phyloP scores from a whole-genome alignment of 2,797 vertebrate genomes.

The Premnoplex brunnescens region DNA sequence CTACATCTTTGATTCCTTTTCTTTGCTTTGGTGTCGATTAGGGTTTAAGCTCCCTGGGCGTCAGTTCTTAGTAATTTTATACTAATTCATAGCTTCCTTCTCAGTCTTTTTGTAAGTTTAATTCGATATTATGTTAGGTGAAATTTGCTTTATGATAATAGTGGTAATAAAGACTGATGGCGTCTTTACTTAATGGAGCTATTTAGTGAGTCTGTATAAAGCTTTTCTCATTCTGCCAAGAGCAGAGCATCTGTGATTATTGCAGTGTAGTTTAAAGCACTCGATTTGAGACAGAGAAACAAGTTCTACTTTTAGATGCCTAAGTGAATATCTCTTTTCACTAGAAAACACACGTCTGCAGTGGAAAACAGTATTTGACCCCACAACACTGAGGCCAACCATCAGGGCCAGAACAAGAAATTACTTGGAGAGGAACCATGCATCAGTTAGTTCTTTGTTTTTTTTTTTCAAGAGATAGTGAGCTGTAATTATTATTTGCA shows the following conservation, averaged over 20 bases:
- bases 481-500: background rate
- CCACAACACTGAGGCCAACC: background rate
- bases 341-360: background rate
- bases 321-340: background rate
- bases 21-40: background rate
- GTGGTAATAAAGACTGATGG: slow-evolving; percentile 41
- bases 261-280: slow-evolving; percentile 3
- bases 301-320: background rate
- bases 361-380: background rate
- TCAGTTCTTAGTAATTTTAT: background rate
- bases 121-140: background rate
- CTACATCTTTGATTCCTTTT: background rate
- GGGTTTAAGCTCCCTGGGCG: background rate
- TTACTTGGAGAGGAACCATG: background rate
- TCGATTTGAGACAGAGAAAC: background rate
- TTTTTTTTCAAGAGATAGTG: background rate
- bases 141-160: slow-evolving; percentile 43
- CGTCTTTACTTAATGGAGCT: slow-evolving; percentile 27
- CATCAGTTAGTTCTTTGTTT: background rate
- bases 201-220: slow-evolving; percentile 26
- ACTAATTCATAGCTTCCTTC: slow-evolving; percentile 18
- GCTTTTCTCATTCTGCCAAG: slow-evolving; percentile 45
- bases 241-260: slow-evolving; percentile 61
- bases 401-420: background rate
- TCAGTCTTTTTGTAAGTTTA: background rate